phyloP scores from a whole-genome alignment of 2,113 vertebrate genomes.

The Accipiter cooperii region DNA sequence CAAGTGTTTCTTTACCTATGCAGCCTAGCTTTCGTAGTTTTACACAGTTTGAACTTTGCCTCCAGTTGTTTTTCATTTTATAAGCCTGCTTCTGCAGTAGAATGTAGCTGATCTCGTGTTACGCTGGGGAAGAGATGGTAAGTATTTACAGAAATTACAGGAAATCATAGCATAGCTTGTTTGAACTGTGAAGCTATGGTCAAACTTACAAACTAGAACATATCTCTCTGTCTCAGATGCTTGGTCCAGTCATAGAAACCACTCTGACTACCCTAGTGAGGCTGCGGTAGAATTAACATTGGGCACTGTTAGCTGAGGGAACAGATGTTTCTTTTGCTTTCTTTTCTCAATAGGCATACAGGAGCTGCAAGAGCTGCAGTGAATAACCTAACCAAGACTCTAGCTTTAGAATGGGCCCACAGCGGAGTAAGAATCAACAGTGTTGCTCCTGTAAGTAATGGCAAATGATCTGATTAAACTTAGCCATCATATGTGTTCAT shows the following conservation, averaged over 20 bases:
- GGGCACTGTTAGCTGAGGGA: neutral
- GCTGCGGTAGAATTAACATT: neutral
- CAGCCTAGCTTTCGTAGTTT: neutral
- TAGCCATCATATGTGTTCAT: neutral
- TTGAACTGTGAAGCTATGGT: neutral
- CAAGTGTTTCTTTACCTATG: neutral
- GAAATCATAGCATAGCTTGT: neutral
- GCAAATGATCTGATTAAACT: neutral
- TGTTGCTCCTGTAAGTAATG: conserved; percentile 80
- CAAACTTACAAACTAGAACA: neutral
- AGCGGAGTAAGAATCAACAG: conserved; percentile 86
- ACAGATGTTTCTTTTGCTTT: neutral
- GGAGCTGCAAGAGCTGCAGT: conserved; percentile 89
- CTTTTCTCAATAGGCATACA: conserved; percentile 75
- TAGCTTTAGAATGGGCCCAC: conserved; percentile 88
- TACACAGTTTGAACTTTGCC: neutral
- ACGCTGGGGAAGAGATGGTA: neutral
- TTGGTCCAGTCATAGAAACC: neutral
- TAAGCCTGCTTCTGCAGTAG: neutral
- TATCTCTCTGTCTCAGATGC: neutral
- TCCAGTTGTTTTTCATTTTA: neutral
- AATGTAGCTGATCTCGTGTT: neutral
- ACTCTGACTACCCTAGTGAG: neutral
- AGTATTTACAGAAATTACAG: neutral
- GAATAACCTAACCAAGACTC: conserved; percentile 84